Conservation (phyloP, 2,888 invertebrate species). For the Mamestra brassicae region DNA sequence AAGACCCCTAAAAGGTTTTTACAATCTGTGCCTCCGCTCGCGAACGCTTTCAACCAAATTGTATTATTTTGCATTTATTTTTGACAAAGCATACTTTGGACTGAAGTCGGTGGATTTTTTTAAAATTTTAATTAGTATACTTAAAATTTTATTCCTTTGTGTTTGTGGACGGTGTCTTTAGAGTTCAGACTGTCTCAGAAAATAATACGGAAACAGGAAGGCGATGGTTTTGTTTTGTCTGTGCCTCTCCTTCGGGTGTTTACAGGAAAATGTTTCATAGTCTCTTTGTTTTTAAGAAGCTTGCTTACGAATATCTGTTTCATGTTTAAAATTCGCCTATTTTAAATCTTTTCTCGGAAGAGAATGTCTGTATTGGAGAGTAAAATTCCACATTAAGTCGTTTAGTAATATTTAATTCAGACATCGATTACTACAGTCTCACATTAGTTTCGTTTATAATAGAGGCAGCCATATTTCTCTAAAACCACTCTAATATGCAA, state of each 20-base stretch:
- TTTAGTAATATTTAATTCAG: slow-evolving; percentile 30
- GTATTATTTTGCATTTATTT: slow-evolving; percentile 90
- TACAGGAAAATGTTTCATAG: slow-evolving; percentile 45
- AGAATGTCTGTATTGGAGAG: background rate
- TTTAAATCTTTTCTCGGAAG: background rate
- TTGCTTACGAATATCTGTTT: slow-evolving; percentile 17
- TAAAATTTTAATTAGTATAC: slow-evolving; percentile 63
- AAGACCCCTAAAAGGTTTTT: slow-evolving; percentile 75
- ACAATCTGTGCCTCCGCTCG: slow-evolving; percentile 79
- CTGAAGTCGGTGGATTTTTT: slow-evolving; percentile 70
- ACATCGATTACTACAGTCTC: slow-evolving; percentile 13
- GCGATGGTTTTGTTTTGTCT: slow-evolving; percentile 57
- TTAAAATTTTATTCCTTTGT: slow-evolving; percentile 68
- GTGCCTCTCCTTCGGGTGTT: slow-evolving; percentile 36
- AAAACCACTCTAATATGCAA: slow-evolving; percentile 59
- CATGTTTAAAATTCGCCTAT: background rate
- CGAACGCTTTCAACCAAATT: slow-evolving; percentile 86
- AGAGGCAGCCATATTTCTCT: slow-evolving; percentile 44
- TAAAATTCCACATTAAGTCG: background rate
- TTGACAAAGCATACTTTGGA: slow-evolving; percentile 84
- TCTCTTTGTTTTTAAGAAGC: slow-evolving; percentile 27
- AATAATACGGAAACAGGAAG: slow-evolving; percentile 51
- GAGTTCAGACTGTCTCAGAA: slow-evolving; percentile 50
- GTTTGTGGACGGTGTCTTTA: slow-evolving; percentile 58
- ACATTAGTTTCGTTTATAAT: slow-evolving; percentile 21